phyloP scores from a whole-genome alignment of 2,113 vertebrate species.

The Dendropsophus ebraccatus region DNA sequence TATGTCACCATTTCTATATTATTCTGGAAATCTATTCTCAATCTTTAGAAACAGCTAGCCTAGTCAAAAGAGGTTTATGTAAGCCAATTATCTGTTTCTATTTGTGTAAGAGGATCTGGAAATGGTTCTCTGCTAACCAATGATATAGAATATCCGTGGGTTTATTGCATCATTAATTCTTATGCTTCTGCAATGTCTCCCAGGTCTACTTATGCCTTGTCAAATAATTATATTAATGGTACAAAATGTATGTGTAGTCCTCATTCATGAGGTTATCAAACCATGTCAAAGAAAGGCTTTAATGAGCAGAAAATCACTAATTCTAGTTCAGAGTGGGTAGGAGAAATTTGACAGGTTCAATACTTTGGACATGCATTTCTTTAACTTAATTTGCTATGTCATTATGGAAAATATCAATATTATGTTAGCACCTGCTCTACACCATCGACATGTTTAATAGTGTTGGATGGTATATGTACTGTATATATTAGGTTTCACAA shows the following conservation, averaged over 20 bases:
- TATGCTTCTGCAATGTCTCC: neutral
- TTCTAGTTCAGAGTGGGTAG: neutral
- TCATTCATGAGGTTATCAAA: neutral
- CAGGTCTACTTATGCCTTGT: neutral
- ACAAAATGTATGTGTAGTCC: constrained; percentile 12
- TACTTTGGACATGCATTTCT: neutral
- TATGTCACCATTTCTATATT: neutral
- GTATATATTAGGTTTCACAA: neutral
- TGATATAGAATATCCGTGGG: neutral
- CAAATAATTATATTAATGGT: constrained; percentile 2
- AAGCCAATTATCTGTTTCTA: neutral
- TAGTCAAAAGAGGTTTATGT: neutral
- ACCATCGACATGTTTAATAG: neutral
- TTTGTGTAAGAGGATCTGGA: neutral
- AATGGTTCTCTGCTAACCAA: neutral
- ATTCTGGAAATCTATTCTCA: neutral
- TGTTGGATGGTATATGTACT: neutral
- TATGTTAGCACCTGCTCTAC: neutral
- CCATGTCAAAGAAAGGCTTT: neutral
- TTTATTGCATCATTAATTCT: neutral
- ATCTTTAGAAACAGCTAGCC: neutral
- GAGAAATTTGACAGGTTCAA: neutral
- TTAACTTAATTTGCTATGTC: neutral
- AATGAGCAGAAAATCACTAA: constrained; percentile 11
- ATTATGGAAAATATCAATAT: neutral